Base-by-base conservation (phyloP, 92 coral and sea anemone genomes). In the Siderastrea siderea region DNA sequence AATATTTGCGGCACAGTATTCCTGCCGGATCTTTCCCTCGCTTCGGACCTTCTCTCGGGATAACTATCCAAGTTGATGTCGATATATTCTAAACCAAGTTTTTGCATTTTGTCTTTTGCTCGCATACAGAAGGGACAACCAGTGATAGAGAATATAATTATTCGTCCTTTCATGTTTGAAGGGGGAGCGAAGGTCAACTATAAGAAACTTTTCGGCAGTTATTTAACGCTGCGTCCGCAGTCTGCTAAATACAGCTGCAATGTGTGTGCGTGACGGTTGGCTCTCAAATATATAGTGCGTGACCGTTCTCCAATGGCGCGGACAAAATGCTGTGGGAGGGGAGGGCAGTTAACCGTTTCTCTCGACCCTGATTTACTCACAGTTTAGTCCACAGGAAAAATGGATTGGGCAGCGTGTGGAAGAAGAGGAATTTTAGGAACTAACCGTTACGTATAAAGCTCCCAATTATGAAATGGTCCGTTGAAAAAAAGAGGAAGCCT, bases 1-100 rank as follows among this genome's bases (percentile, higher is more conserved):
- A 97, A 97, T n/a, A 97, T 94, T 58, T 97, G 99, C 0, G 99
- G 99, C n/a, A 97, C 99, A 0, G 99, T 97, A 52, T 93, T 86
- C 53, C 91, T 85, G 13, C 99, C 98, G 43, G 96, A 86, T 74
- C 97, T 58, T n/a, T 95, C 74, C 57, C 90, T 90, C 38, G 93
- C 96, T 77, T 97, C 99, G 7, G 84, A 82, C n/a, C 98, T 74
- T 3, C 98, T 88, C 38, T 95, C 84, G 1, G 96, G 98, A 52
- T 80, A 87, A 57, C 67, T 91, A 65, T 97, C 99, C 45, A 97
- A 88, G 67, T 97, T 96, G 52, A 97, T 89, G 78, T 97, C 99
- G 44, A 97, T 84, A 75, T 85, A 95, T 15, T 83, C 90, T 6
- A 97, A 74, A 3, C 89, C 94, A 10, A 95, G 80, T 83, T 93